Evolutionary conservation across 2,797 vertebrate species (phyloP).

Genomic region (Acanthopagrus latus): DNA sequence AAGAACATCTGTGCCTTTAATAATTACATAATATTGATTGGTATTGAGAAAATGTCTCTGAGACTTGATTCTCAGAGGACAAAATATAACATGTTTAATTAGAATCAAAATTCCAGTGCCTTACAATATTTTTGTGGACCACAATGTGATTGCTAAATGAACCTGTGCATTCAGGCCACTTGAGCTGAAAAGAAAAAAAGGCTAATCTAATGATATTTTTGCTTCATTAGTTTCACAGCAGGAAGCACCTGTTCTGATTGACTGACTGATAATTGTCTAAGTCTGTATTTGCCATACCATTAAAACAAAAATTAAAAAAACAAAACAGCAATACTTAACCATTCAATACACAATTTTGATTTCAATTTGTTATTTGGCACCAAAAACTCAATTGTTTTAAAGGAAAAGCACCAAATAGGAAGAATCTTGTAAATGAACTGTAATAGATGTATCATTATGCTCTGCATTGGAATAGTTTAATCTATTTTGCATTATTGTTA

Average conservation of each 20-base stretch:
- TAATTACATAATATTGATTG: slow-evolving; percentile 59
- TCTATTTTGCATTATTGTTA: slow-evolving; percentile 82
- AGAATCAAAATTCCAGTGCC: slow-evolving; percentile 84
- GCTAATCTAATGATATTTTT: slow-evolving; percentile 18
- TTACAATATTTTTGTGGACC: slow-evolving; percentile 79
- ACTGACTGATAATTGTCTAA: slow-evolving; percentile 30
- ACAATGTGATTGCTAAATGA: slow-evolving; percentile 60
- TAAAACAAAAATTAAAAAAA: slow-evolving; percentile 20
- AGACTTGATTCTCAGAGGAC: slow-evolving; percentile 28
- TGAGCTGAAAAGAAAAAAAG: slow-evolving; percentile 38
- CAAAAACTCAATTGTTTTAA: slow-evolving; percentile 76
- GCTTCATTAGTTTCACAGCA: slow-evolving; percentile 22
- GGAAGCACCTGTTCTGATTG: slow-evolving; percentile 18
- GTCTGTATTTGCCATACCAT: slow-evolving; percentile 81
- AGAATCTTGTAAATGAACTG: slow-evolving; percentile 83
- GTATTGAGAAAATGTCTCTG: slow-evolving; percentile 47
- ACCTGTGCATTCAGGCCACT: slow-evolving; percentile 53
- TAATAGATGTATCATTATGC: slow-evolving; percentile 82
- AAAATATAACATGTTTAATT: slow-evolving; percentile 57
- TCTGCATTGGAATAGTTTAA: slow-evolving; percentile 83
- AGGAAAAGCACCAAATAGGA: slow-evolving; percentile 83
- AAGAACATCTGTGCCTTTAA: slow-evolving; percentile 83
- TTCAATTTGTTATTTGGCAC: slow-evolving; percentile 67
- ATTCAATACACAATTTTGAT: slow-evolving; percentile 52
- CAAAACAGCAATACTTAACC: slow-evolving; percentile 64